Percentiles rank a stretch among this genome's conserved stretches.
Evolutionary conservation across 2,888 invertebrate genomes (phyloP).

Genomic region (Eupithecia abbreviata): DNA sequence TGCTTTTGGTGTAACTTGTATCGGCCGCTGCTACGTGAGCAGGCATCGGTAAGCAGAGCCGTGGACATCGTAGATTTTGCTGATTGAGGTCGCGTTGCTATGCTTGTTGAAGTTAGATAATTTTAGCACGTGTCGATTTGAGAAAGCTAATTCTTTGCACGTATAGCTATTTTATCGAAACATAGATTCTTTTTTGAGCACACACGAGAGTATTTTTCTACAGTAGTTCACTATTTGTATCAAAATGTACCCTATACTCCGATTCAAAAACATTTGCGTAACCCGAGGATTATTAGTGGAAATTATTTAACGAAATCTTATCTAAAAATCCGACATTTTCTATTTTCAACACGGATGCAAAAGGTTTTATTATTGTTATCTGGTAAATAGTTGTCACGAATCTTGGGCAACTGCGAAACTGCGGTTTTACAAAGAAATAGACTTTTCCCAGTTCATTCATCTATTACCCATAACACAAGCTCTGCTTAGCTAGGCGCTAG

Average conservation of each 20-base stretch:
- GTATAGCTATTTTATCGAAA: slow-evolving; percentile 21
- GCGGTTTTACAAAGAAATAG: slow-evolving; percentile 17
- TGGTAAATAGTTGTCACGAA: slow-evolving; percentile 72
- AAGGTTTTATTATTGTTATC: slow-evolving; percentile 24
- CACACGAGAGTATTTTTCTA: background rate
- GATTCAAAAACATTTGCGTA: too few species aligned
- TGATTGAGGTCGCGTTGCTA: slow-evolving; percentile 65
- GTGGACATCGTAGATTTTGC: slow-evolving; percentile 54
- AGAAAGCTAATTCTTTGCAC: slow-evolving; percentile 21
- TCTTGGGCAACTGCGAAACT: slow-evolving; percentile 57
- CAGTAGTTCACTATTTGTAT: too few species aligned
- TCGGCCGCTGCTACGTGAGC: slow-evolving; percentile 29
- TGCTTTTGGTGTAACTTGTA: slow-evolving; percentile 1
- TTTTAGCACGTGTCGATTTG: slow-evolving; percentile 30
- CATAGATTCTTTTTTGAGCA: slow-evolving; percentile 1
- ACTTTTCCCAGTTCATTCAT: too few species aligned
- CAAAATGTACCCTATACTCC: too few species aligned
- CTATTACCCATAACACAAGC: too few species aligned
- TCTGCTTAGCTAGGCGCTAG: too few species aligned
- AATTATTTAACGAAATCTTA: too few species aligned
- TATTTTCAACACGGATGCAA: slow-evolving; percentile 51
- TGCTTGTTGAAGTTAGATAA: slow-evolving; percentile 25
- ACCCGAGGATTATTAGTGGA: too few species aligned
- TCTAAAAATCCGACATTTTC: slow-evolving; percentile 32
- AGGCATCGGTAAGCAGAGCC: slow-evolving; percentile 50